Base-by-base conservation (phyloP, 53 echinoderm and acorn worm genomes). In the Glandiceps talaboti region DNA sequence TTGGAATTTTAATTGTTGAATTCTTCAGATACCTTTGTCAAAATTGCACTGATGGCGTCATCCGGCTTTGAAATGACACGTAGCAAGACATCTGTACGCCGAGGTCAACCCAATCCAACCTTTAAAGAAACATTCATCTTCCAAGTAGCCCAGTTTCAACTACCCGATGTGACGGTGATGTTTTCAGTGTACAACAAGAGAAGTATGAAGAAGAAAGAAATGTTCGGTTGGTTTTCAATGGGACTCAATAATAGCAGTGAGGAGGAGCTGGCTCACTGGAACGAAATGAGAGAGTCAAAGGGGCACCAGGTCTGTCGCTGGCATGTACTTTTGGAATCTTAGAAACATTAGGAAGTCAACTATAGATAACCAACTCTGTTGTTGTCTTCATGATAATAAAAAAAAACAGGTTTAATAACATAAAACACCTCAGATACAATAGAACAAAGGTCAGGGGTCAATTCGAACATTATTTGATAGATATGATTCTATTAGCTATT, bases 211-310 rank as follows among this genome's bases (percentile, higher is more conserved):
- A 84, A 92, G 1, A 92, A 96, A 84, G 90, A 96, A 73, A 85
- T 92, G 27, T 88, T 96, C 28, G 97, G 97, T 80, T 96, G 97
- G 97, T 96, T 96, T 87, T 92, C 97, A 33, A 96, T 96, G 97
- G 97, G 97, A 29, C 90, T 96, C 0, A 88, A 90, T 33, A 93
- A 96, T 84, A 96, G 90, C 73, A 96, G 97, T 79, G 92, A 96
- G 26, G 97, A 96, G 78, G 97, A 96, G 82, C 33, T 91, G 33
- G 92, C 89, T 14, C 97, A 96, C 79, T 96, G 97, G 97, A 92
- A 91, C 45, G 97, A 96, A 84, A 96, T 96, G 97, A 83, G 89
- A 28, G 90, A 90, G 26, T 90, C 92, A 0, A 90, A 86, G 33
- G 97, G 97, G 1, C 97, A 91, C 75, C 97, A 96, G 74, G 97